Conservation (phyloP, 2,797 vertebrate species). For the Sebastiscus tertius region DNA sequence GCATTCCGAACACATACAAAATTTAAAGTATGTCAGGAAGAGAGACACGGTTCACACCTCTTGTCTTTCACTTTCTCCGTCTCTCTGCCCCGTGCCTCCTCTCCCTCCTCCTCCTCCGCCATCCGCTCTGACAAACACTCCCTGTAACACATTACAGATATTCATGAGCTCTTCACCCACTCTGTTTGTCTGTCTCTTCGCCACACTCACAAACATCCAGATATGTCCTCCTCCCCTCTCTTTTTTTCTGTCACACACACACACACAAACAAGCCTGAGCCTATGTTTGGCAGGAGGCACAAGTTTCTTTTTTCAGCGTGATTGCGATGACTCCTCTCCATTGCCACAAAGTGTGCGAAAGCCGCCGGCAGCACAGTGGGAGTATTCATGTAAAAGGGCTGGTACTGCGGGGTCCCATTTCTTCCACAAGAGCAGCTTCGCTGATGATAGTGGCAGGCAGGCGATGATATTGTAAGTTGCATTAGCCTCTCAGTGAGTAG, state of each 20-base stretch:
- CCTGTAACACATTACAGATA: constrained; percentile 58
- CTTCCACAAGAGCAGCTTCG: constrained; percentile 26
- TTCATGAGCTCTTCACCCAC: constrained; percentile 56
- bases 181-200: constrained; percentile 47
- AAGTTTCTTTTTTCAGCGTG: constrained; percentile 31
- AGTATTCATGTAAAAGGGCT: constrained; percentile 56
- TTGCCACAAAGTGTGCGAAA: constrained; percentile 19
- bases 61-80: constrained; percentile 18
- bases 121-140: constrained; percentile 41
- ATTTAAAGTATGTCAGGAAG: constrained; percentile 17
- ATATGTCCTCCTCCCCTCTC: constrained; percentile 15
- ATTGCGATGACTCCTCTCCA: constrained; percentile 49
- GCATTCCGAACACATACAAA: background rate
- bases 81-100: background rate
- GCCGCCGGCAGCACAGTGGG: constrained; percentile 42
- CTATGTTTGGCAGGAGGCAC: constrained; percentile 46
- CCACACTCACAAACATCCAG: constrained; percentile 45
- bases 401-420: constrained; percentile 41
- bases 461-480: constrained; percentile 5
- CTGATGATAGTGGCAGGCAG: constrained; percentile 17
- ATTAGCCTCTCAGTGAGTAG: constrained; percentile 18
- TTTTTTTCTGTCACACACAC: background rate
- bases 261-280: background rate
- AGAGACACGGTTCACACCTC: background rate
- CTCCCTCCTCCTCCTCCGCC: background rate